Conservation (phyloP, 2,888 invertebrate genomes). For the Eilema caniola region DNA sequence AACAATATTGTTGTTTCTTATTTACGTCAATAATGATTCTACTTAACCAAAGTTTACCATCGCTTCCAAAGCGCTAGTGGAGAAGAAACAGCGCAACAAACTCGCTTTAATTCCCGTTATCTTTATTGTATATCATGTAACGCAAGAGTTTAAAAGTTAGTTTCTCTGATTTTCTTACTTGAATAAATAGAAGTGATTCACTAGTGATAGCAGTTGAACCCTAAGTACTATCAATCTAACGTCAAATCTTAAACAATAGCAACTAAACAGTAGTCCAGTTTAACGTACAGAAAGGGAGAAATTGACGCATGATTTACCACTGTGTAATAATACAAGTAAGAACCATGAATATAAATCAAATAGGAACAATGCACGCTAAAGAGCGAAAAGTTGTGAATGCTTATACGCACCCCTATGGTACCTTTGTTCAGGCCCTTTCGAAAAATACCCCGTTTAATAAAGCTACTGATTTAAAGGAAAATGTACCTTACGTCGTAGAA, state of each 20-base stretch:
- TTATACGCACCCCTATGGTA: constrained; percentile 75
- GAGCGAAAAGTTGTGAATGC: constrained; percentile 86
- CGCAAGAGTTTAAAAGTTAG: too few species aligned
- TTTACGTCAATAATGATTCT: too few species aligned
- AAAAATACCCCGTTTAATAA: constrained; percentile 51
- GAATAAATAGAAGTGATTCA: background rate
- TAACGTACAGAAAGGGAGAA: constrained; percentile 60
- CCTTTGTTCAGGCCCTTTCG: constrained; percentile 71
- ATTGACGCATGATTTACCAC: constrained; percentile 79
- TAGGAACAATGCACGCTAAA: constrained; percentile 83
- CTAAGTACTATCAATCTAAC: constrained; percentile 27
- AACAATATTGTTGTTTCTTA: too few species aligned
- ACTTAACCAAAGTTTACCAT: too few species aligned
- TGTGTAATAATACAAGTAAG: constrained; percentile 79
- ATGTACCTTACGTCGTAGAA: constrained; percentile 34
- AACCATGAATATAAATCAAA: constrained; percentile 87
- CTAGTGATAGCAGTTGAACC: constrained; percentile 3
- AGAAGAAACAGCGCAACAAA: too few species aligned
- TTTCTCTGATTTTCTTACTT: background rate
- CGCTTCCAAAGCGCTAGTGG: too few species aligned
- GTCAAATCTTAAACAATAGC: constrained; percentile 45
- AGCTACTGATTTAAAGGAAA: constrained; percentile 25
- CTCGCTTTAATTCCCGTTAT: too few species aligned
- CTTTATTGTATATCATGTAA: too few species aligned
- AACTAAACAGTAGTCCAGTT: constrained; percentile 52